Evolutionary conservation across 2,113 vertebrate species (phyloP).

Genomic region (Nothocercus nigrocapillus): DNA sequence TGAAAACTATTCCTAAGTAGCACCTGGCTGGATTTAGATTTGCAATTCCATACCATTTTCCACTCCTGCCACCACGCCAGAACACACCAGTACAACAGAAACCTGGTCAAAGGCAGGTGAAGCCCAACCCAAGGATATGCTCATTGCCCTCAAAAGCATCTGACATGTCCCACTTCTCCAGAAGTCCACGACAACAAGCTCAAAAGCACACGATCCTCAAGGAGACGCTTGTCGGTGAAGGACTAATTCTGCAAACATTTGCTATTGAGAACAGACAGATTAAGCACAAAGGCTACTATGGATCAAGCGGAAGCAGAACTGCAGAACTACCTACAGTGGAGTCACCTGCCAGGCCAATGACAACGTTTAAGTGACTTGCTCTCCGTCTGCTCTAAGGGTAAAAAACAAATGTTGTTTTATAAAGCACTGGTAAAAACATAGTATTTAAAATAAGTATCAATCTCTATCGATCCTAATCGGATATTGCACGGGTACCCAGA

Average conservation of each 20-base stretch:
- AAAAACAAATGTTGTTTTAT: not conserved
- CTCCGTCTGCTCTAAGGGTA: not conserved
- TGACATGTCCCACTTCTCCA: not conserved
- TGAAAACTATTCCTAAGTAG: not conserved
- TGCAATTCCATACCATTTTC: not conserved
- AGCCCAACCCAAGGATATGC: not conserved
- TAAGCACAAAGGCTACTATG: not conserved
- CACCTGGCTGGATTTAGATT: not conserved
- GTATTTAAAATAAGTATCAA: not conserved
- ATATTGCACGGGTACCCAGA: not conserved
- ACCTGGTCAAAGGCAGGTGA: too few relatives aligned
- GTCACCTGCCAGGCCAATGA: not conserved
- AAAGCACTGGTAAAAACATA: not conserved
- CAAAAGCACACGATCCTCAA: not conserved
- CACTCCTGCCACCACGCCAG: not conserved
- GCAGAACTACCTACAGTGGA: not conserved
- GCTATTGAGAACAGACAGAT: not conserved
- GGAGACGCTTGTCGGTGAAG: not conserved
- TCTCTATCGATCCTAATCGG: not conserved
- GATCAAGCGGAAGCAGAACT: not conserved
- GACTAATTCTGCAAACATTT: not conserved
- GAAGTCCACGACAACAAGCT: not conserved
- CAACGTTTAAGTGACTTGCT: not conserved
- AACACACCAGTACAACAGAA: fast-evolving
- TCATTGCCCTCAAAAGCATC: not conserved